Evolutionary conservation across 2,113 vertebrate genomes (phyloP), one percentile per base, ranked within the genome.

Genomic region (Neoarius graeffei): DNA sequence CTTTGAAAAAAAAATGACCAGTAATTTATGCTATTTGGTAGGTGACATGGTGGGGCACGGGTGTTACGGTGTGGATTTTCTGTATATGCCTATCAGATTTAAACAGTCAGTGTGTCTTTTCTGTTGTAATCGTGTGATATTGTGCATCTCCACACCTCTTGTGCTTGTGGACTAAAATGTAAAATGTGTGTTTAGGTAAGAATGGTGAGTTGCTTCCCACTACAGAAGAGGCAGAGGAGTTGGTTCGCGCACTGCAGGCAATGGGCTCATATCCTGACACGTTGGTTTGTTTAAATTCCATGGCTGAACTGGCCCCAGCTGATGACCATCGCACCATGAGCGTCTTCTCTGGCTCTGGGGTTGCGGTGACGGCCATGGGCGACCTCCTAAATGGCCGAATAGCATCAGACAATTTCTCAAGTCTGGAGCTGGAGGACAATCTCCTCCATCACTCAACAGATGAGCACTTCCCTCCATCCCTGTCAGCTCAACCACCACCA

Each of bases 201-300:
- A 99, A 99, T 4, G 98, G 98, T 88, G 98, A 99, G 90, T 95
- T 99, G 83, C 94, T 99, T 87, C 98, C 98, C 0, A 99, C 98
- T 19, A 99, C 98, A 1, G 98, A 99, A 94, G 98, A 99, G 94
- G 98, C 98, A 0, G 98, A 99, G 93, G 98, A 99, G 93, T 94
- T 99, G 91, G 98, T 99, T 89, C 96, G 98, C 84, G 98, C 98
- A 27, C 94, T 99, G 88, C 98, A 99, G 94, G 98, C 98, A 73
- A 98, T 99, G 92, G 98, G 97, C 86, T 95, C 95, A 66, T 96
- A 96, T 90, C 93, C 95, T 3, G 95, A 96, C 87, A 99, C 98
- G 81, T 95, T 99, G 87, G 98, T 97, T 95, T 99, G 98, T 95
- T 95, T 99, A 94, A 97, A 97, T 92, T 98, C 97, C 88, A 99